Percentiles rank a stretch among this genome's conserved stretches.
These are phyloP conservation scores for Chrysaora quinquecirrha DNA, from an alignment of 30 jellyfish, hydroid and myxozoan genomes.

Conservation along the genomic window DNA sequence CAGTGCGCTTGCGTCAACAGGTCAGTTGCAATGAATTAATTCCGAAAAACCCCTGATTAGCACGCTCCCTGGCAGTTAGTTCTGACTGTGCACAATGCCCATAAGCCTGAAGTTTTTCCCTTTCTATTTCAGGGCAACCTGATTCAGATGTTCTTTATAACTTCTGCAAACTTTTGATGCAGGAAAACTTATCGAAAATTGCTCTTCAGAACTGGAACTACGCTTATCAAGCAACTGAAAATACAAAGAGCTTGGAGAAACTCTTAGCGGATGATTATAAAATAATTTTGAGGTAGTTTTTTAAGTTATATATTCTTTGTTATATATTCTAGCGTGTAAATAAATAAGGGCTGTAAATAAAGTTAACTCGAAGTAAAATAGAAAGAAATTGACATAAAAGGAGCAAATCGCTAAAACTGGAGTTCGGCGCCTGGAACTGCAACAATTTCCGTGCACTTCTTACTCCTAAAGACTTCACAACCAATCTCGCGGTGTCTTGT, in stretches of 20 bases:
- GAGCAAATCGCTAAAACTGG: no score
- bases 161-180: conserved; percentile 46
- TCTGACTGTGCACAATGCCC: no score
- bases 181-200: not conserved
- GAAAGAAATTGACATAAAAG: no score
- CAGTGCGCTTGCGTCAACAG: not conserved
- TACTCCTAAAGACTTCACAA: no score
- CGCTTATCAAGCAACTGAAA: not conserved
- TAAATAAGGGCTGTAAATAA: not conserved
- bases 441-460: no score
- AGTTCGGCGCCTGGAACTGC: no score
- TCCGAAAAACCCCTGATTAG: not conserved
- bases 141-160: conserved; percentile 14
- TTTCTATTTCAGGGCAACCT: not conserved
- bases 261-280: conserved; percentile 7
- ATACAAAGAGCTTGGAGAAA: conserved; percentile 2
- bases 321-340: not conserved
- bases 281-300: not conserved
- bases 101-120: not conserved
- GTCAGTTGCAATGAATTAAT: not conserved
- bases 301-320: not conserved
- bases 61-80: not conserved
- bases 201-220: conserved; percentile 58
- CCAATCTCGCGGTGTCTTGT: no score
- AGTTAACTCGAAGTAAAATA: no score